Evolutionary conservation across 2,113 vertebrate genomes (phyloP), one percentile per base, ranked within the genome.

Genomic region (Holacanthus passer): DNA sequence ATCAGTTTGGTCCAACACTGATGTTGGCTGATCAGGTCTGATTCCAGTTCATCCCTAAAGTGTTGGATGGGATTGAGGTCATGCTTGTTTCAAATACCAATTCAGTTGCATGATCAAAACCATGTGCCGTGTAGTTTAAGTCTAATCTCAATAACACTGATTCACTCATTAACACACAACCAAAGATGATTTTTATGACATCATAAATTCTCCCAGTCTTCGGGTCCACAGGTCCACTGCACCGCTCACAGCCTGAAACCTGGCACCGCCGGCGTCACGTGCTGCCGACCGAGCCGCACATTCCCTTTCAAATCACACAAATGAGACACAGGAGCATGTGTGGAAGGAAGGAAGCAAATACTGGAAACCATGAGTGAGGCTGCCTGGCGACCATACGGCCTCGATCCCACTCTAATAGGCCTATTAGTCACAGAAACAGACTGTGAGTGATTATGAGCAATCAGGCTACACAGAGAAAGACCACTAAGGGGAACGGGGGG

Each of bases 391-490:
- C 86, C 86, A 64, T 75, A 82, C 62, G 62, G 77, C 77, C 84
- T 55, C 77, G 6, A 74, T 83, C 80, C 79, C 60, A 13, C 77
- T 79, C 81, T 89, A 89, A 92, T 87, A 69, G 87, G 81, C 56
- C 86, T 56, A 91, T 93, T 92, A 92, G 81, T 91, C 91, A 87
- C 78, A 81, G 82, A 78, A 88, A 81, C 86, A 81, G 88, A 85
- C 88, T 83, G 84, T 70, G 87, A 88, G 87, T 82, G 83, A 92
- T 88, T 88, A 90, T 67, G 85, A 87, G 74, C 81, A 88, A 91
- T 92, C 86, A 88, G 73, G 72, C 82, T 52, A 60, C 16, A 62
- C 73, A 62, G 58, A 73, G 64, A 43, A 69, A 69, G 80, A 86
- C 68, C 83, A 83, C 76, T 63, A 37, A 82, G 77, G 83, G 73